Base-by-base conservation (phyloP, 2,888 invertebrate genomes). In the Perdita meconis region DNA sequence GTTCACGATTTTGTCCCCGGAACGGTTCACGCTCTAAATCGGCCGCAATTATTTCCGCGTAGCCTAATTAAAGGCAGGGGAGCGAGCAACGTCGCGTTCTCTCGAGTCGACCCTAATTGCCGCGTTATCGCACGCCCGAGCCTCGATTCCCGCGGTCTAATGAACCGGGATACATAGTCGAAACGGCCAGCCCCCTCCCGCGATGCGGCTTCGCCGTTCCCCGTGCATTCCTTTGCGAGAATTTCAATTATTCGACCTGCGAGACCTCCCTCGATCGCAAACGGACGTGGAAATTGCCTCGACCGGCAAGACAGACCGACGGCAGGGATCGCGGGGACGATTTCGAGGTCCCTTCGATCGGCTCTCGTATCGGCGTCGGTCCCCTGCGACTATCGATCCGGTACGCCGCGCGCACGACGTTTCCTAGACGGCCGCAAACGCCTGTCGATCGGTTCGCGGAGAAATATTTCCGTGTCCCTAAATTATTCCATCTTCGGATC, bases 101-200 rank as follows among this genome's bases (percentile, higher is more conserved):
- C 57, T 36, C 44, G 64, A 59, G 36, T 19, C 38, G 13, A 63
- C 42, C 40, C 51, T 60, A 51, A 50, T 71, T 67, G 67, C 57
- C 61, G 50, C 66, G 65, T 76, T 66, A 72, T 51, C 60, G 56
- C 38, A 16, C 61, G 57, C 60, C 38, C 34, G 66, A 63, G 53
- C 56, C 44, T 59, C 67, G 67, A 67, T 67, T 63, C 61, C 71
- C 65, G 63, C 55, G 47, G 71, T 55, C 74, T 76, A 76, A 71
- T 76, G 61, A 72, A 81, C 77, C 82, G 69, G 73, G 76, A 69
- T 60, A 47, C 76, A 59, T 64, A 56, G 69, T 78, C 61, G 72
- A 65, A 51, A 34, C 44, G 55, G 40, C 13, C 38, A 60, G 63
- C 22, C 16, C 36, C 59, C 42, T 30, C 44, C 16, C 63, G 19